These are phyloP conservation scores for Sarotherodon lohbergeri DNA, from an alignment of 2,113 vertebrate species.

Conservation along the genomic window DNA sequence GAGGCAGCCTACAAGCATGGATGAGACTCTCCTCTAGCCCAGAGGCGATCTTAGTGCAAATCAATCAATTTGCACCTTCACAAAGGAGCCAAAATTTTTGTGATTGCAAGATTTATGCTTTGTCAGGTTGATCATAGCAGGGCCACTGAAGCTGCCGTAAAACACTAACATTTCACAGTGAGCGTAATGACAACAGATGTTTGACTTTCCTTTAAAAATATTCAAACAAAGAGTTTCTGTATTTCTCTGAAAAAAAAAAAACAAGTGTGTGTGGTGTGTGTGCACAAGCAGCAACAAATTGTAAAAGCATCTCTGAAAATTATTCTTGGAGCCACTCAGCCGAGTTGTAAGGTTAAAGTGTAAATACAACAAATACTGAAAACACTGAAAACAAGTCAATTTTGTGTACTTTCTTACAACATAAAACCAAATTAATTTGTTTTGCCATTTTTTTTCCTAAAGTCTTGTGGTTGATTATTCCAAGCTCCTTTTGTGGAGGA, in stretches of 20 bases:
- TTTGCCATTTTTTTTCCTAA: not conserved
- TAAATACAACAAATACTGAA: conserved; percentile 5
- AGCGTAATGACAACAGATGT: conserved; percentile 9
- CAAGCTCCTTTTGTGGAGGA: not conserved
- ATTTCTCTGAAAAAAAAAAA: rapidly evolving
- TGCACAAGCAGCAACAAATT: not conserved
- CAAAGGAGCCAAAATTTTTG: conserved; percentile 7
- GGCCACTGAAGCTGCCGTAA: not conserved
- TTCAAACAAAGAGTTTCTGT: not conserved
- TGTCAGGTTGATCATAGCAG: not conserved
- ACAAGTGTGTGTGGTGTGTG: not conserved
- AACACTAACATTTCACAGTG: conserved; percentile 17
- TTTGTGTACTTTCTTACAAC: not conserved
- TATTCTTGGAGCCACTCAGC: not conserved
- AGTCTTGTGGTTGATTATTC: not conserved
- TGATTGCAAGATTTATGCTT: conserved; percentile 40
- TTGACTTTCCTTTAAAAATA: conserved; percentile 4
- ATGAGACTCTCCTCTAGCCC: conserved; percentile 13
- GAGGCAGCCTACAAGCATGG: not conserved
- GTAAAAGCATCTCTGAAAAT: not conserved
- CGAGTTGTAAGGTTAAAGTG: not conserved
- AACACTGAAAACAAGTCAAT: not conserved
- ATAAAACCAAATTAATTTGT: conserved; percentile 12
- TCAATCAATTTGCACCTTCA: conserved; percentile 29
- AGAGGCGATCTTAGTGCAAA: conserved; percentile 17